Evolutionary conservation across 2,888 invertebrate species (phyloP).

Genomic region (Diadegma fenestrale): DNA sequence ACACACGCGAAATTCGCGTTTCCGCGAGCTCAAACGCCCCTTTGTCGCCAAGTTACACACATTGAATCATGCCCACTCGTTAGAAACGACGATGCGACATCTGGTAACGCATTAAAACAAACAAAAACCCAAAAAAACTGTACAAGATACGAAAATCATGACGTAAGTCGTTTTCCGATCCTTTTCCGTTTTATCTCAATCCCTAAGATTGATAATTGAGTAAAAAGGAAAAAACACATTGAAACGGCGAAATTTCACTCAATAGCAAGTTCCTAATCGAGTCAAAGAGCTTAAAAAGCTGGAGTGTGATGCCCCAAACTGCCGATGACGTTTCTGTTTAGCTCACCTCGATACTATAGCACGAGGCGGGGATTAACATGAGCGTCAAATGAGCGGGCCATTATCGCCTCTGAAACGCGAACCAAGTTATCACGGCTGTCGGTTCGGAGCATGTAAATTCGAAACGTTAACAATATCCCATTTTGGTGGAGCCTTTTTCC

Average conservation of each 20-base stretch:
- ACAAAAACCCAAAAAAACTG: not conserved
- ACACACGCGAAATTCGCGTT: constrained; percentile 38
- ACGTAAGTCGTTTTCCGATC: not conserved
- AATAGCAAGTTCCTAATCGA: not conserved
- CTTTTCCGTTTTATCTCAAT: not conserved
- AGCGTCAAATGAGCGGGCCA: constrained; percentile 30
- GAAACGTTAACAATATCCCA: constrained; percentile 51
- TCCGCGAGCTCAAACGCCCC: constrained; percentile 43
- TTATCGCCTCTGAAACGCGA: constrained; percentile 50
- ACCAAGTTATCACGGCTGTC: constrained; percentile 30
- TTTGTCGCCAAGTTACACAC: constrained; percentile 39
- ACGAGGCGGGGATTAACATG: not conserved
- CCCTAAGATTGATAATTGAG: not conserved
- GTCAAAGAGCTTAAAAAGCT: not conserved
- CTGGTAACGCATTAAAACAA: constrained; percentile 27
- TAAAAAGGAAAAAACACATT: not conserved
- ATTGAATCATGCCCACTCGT: constrained; percentile 52
- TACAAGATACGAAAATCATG: not conserved
- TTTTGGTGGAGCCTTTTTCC: constrained; percentile 16
- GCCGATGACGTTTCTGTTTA: constrained; percentile 3
- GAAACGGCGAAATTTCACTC: not conserved
- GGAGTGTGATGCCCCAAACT: not conserved
- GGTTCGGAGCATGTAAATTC: constrained; percentile 42
- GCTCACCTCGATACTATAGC: not conserved
- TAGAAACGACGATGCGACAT: constrained; percentile 36